These are phyloP conservation scores for Muscidifurax raptorellus DNA, from an alignment of 1,140 invertebrate genomes.

Conservation along the genomic window DNA sequence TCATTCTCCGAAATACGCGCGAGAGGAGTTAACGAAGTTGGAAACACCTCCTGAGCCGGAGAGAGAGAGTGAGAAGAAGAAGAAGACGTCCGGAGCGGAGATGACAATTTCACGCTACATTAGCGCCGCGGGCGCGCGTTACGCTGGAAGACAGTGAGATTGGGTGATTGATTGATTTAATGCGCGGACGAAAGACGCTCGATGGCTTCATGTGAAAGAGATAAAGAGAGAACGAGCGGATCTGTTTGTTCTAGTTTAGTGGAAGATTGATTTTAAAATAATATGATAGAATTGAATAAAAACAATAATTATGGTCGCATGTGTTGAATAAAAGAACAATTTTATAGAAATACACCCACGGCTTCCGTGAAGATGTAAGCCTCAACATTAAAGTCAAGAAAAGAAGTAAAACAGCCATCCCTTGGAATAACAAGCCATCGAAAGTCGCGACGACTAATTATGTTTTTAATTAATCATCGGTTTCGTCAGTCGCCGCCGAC, in stretches of 20 bases:
- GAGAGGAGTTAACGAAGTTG: slow-evolving; percentile 18
- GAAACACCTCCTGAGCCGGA: slow-evolving; percentile 10
- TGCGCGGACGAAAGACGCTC: background rate
- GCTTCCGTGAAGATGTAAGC: slow-evolving; percentile 12
- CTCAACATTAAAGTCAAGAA: background rate
- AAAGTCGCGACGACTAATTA: slow-evolving; percentile 62
- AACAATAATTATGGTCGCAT: too few species aligned
- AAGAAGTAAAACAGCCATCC: background rate
- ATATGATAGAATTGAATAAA: background rate
- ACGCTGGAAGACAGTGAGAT: slow-evolving; percentile 10
- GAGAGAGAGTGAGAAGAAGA: slow-evolving; percentile 4
- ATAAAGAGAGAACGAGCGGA: background rate
- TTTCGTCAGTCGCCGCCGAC: slow-evolving; percentile 56
- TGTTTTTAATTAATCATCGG: slow-evolving; percentile 72
- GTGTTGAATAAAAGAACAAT: too few species aligned
- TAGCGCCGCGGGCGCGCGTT: slow-evolving; percentile 59
- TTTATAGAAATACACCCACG: background rate
- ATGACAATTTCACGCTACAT: slow-evolving; percentile 71
- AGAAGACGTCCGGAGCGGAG: slow-evolving; percentile 37
- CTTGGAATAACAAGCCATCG: slow-evolving; percentile 21
- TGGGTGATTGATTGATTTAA: slow-evolving; percentile 44
- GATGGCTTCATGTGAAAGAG: too few species aligned
- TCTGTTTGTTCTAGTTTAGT: background rate
- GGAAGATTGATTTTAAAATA: background rate
- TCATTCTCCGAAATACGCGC: background rate